Evolutionary conservation across 2,113 vertebrate genomes (phyloP).

Genomic region (Xyliphius kryptos): DNA sequence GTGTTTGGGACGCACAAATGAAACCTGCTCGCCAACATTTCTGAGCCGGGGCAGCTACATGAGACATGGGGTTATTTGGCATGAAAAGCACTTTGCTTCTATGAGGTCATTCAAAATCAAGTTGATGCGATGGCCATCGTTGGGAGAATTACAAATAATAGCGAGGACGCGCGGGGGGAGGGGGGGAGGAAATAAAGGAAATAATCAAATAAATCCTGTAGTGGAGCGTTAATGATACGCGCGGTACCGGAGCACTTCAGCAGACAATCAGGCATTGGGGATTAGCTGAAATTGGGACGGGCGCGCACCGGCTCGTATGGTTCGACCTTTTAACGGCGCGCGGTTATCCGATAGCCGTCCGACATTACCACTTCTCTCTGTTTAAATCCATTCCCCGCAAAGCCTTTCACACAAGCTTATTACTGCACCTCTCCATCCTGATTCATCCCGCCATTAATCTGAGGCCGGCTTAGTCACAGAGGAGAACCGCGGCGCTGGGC

Average conservation of each 20-base stretch:
- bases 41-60: constrained; percentile 59
- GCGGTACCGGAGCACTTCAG: constrained; percentile 63
- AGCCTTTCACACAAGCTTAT: constrained; percentile 49
- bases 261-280: constrained; percentile 59
- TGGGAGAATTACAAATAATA: constrained; percentile 66
- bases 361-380: constrained; percentile 42
- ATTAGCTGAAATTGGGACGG: constrained; percentile 63
- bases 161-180: constrained; percentile 17
- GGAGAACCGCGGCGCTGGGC: constrained; percentile 15
- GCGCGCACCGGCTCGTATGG: constrained; percentile 44
- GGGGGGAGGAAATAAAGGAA: constrained; percentile 53
- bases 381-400: constrained; percentile 53
- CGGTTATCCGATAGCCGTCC: constrained; percentile 52
- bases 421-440: constrained; percentile 37
- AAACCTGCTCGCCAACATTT: constrained; percentile 51
- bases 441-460: constrained; percentile 40
- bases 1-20: constrained; percentile 49
- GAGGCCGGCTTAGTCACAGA: constrained; percentile 36
- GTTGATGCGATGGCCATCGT: constrained; percentile 48
- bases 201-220: constrained; percentile 64
- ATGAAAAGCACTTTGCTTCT: constrained; percentile 48
- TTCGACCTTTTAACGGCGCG: constrained; percentile 64
- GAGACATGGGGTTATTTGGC: constrained; percentile 56
- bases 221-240: constrained; percentile 57
- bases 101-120: constrained; percentile 56